phyloP scores from a whole-genome alignment of 53 echinoderm and acorn worm genomes.

The Apostichopus leukothele region DNA sequence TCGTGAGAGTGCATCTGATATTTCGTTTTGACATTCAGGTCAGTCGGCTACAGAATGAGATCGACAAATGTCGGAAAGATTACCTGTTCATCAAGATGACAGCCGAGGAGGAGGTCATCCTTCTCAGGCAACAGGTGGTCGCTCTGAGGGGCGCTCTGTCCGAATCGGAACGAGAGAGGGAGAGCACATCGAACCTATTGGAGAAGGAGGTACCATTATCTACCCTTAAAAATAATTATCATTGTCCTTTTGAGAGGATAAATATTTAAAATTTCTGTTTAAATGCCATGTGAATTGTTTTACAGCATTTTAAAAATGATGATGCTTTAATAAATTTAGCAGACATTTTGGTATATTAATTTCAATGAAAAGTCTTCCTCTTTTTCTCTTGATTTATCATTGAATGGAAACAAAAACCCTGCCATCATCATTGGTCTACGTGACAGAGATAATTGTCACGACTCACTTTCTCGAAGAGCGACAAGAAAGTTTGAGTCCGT shows the following conservation, averaged over 20 bases:
- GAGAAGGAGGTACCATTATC: conserved; percentile 75
- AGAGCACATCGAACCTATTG: conserved; percentile 79
- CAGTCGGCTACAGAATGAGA: conserved; percentile 67
- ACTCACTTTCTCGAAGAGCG: no score
- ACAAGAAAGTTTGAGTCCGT: no score
- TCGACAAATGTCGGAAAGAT: conserved; percentile 84
- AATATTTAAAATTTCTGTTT: no score
- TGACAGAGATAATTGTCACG: no score
- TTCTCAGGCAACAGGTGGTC: conserved; percentile 86
- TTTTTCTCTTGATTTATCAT: no score
- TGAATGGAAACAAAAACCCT: no score
- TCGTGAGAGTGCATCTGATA: no score
- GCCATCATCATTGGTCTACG: no score
- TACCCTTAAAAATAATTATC: background rate
- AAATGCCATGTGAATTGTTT: background rate
- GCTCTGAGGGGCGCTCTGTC: conserved; percentile 85
- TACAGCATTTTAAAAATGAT: no score
- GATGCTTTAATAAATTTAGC: no score
- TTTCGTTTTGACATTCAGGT: conserved; percentile 44
- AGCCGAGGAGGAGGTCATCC: conserved; percentile 95
- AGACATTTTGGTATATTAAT: no score
- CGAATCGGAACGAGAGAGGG: conserved; percentile 83
- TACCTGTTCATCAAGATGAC: conserved; percentile 92
- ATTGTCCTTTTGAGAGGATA: background rate
- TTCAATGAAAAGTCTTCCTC: no score